These are phyloP conservation scores for Drosophila bipectinata DNA, from an alignment of 1,140 invertebrate species.

Conservation along the genomic window DNA sequence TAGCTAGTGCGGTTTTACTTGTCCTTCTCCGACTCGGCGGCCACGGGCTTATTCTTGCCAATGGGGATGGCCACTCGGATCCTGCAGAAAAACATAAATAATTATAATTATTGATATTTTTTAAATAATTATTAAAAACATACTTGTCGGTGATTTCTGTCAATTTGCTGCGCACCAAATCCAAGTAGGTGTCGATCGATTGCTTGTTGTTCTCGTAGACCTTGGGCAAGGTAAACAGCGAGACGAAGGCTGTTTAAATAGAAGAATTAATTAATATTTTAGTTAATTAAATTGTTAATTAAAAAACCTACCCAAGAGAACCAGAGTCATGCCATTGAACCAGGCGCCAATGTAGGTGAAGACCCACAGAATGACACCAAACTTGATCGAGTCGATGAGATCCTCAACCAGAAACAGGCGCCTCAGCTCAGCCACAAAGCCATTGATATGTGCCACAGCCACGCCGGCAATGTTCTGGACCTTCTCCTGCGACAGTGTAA, in stretches of 20 bases:
- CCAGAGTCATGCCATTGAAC: conserved; percentile 99
- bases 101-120: not conserved
- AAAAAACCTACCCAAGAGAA: conserved; percentile 93
- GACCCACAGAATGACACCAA: conserved; percentile 95
- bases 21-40: conserved; percentile 89
- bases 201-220: conserved; percentile 99
- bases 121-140: conserved; percentile 78
- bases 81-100: conserved; percentile 85
- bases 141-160: conserved; percentile 95
- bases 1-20: conserved; percentile 87
- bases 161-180: conserved; percentile 93
- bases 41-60: conserved; percentile 89
- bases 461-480: conserved; percentile 93
- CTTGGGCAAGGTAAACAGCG: conserved; percentile 97
- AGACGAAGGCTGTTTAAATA: conserved; percentile 90
- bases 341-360: conserved; percentile 98
- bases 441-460: conserved; percentile 93
- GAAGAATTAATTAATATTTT: not conserved
- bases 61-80: conserved; percentile 95
- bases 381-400: conserved; percentile 97
- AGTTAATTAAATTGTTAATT: too few relatives aligned
- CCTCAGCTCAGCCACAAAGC: conserved; percentile 91
- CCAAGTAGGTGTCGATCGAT: conserved; percentile 97
- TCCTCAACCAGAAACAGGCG: conserved; percentile 98
- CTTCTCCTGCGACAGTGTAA: conserved; percentile 94